Conservation (phyloP, 2,888 invertebrate species). For the Chironomus riparius region DNA sequence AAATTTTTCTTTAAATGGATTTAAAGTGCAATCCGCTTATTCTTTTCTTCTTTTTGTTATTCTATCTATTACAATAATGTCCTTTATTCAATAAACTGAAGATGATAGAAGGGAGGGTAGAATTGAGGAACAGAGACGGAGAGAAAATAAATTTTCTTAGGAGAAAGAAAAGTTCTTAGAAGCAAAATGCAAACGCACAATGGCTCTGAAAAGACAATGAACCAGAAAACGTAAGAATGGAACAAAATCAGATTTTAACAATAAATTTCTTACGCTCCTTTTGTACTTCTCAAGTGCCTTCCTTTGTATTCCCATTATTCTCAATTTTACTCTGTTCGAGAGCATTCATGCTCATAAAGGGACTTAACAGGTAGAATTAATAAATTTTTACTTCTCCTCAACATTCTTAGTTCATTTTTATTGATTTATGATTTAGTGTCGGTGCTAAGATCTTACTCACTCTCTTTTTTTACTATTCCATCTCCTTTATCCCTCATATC, state of each 20-base stretch:
- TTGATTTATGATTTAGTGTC: constrained; percentile 26
- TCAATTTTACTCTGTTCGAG: not conserved
- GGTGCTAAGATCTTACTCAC: not conserved
- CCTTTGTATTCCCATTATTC: constrained; percentile 21
- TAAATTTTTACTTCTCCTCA: constrained; percentile 1
- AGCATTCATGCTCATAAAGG: constrained; percentile 12
- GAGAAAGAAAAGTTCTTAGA: constrained; percentile 7
- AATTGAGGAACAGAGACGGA: not conserved
- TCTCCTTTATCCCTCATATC: no score
- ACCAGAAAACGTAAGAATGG: constrained; percentile 20
- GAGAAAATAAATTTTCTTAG: not conserved
- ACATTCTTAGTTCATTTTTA: not conserved
- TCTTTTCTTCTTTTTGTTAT: constrained; percentile 3
- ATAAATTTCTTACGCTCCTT: constrained; percentile 16
- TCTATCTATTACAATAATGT: not conserved
- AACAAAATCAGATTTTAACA: constrained; percentile 22
- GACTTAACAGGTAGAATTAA: constrained; percentile 22
- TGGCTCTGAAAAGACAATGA: constrained; percentile 14
- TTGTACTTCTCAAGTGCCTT: constrained; percentile 26
- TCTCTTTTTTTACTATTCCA: no score
- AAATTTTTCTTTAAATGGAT: not conserved
- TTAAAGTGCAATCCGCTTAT: constrained; percentile 24
- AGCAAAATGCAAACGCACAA: constrained; percentile 14
- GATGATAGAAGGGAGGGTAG: not conserved
- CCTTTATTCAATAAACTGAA: not conserved